Evolutionary conservation across 2,113 vertebrate species (phyloP), one percentile per base, ranked within the genome.

Genomic region (Pelvicachromis taeniatus): DNA sequence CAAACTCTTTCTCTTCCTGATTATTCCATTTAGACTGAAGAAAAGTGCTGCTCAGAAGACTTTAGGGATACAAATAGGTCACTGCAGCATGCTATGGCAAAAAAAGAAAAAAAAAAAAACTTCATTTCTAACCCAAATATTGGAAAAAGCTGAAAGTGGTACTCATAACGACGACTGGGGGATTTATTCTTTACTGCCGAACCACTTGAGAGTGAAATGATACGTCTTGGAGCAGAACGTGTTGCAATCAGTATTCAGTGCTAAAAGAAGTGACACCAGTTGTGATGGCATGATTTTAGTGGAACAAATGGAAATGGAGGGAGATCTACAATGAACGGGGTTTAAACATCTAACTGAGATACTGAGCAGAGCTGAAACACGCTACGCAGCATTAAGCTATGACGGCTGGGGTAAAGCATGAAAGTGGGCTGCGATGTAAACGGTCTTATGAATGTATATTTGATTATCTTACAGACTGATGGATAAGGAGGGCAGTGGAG

Each of bases 181-280:
- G 70, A 52, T 75, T 75, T 75, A 29, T 75, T 75, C 45, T 75
- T 75, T n/a, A 5, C 26, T 75, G 45, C 26, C 3, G 45, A 75
- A 75, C 82, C 82, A 83, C 75, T 35, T n/a, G 48, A 45, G 85
- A 81, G 70, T 84, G 45, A 87, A 75, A n/a, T 85, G 81, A 38
- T 33, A 73, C 26, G 33, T 38, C 38, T 61, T 73, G n/a, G 78
- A 77, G 78, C 54, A 54, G 33, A 73, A 53, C 35, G 45, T 79
- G 53, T 93, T 87, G 82, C 33, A 85, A 85, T 87, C 81, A 82
- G 87, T 75, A 33, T 48, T 73, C 29, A 33, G 63, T 83, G 50
- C 85, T 56, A 45, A 81, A 45, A 82, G 81, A 90, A 88, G 78
- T 83, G 77, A 73, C 78, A 88, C 52, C 80, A 82, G 73, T 85